These are phyloP conservation scores for Gari tellinella DNA, from an alignment of 2,888 invertebrate species.

Conservation along the genomic window DNA sequence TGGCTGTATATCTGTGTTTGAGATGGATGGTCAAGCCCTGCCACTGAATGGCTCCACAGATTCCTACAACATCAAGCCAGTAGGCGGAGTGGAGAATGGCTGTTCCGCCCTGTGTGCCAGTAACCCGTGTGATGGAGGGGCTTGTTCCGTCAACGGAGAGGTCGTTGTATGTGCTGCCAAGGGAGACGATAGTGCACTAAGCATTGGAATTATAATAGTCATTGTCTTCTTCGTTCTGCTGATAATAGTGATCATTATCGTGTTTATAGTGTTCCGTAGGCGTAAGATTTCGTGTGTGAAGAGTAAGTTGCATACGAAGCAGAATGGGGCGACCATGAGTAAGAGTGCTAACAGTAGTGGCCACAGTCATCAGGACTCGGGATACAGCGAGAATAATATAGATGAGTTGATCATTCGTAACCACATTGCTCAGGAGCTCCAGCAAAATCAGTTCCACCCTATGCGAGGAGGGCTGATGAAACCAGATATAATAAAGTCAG, in stretches of 20 bases:
- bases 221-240: slow-evolving; percentile 95
- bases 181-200: slow-evolving; percentile 93
- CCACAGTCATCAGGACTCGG: slow-evolving; percentile 74
- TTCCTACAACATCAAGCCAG: slow-evolving; percentile 76
- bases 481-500: slow-evolving; percentile 96
- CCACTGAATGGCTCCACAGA: slow-evolving; percentile 94
- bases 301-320: slow-evolving; percentile 61
- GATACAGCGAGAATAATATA: slow-evolving; percentile 71
- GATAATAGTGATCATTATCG: slow-evolving; percentile 76
- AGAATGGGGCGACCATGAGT: slow-evolving; percentile 86
- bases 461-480: slow-evolving; percentile 91
- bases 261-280: slow-evolving; percentile 94
- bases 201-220: slow-evolving; percentile 96
- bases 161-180: slow-evolving; percentile 82
- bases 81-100: slow-evolving; percentile 65
- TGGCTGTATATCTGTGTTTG: slow-evolving; percentile 95
- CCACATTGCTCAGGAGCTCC: slow-evolving; percentile 93
- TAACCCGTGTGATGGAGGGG: slow-evolving; percentile 63
- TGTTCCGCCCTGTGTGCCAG: slow-evolving; percentile 70
- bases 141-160: slow-evolving; percentile 69
- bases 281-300: slow-evolving; percentile 88
- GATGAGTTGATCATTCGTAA: slow-evolving; percentile 86
- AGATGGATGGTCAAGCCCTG: slow-evolving; percentile 94
- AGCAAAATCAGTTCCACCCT: slow-evolving; percentile 87
- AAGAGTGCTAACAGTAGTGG: slow-evolving; percentile 64